Conservation (phyloP, 1,140 invertebrate genomes). For the Akabosia matsudoensis region DNA sequence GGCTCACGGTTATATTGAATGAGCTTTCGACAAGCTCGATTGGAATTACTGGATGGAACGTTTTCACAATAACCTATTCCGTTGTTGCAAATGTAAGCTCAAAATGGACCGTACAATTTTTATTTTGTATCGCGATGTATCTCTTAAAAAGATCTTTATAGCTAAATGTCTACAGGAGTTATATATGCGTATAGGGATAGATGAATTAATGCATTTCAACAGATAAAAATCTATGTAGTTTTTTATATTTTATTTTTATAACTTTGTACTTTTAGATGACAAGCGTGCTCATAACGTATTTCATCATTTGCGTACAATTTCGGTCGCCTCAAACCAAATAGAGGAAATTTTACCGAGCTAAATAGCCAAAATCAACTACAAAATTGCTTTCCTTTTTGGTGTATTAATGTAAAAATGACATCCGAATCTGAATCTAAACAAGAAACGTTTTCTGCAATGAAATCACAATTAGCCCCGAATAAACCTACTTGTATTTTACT, state of each 20-base stretch:
- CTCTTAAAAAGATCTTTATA: too few species aligned
- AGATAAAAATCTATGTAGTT: neutral
- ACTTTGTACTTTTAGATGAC: neutral
- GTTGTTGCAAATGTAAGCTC: neutral
- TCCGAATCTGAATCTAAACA: too few species aligned
- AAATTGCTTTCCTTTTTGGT: too few species aligned
- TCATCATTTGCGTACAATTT: conserved; percentile 14
- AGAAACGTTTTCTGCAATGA: too few species aligned
- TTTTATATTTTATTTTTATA: neutral
- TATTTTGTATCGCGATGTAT: too few species aligned
- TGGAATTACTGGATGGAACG: neutral
- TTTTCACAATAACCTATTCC: neutral
- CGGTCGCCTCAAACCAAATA: neutral
- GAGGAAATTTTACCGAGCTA: neutral
- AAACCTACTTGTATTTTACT: too few species aligned
- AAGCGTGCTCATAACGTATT: neutral
- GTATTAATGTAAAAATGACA: too few species aligned
- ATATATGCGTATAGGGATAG: too few species aligned
- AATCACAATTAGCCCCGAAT: too few species aligned
- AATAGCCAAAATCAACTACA: too few species aligned
- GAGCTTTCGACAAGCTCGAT: conserved; percentile 7
- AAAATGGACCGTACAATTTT: too few species aligned
- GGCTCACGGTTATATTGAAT: neutral
- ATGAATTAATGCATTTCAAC: neutral
- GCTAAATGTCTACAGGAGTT: too few species aligned